Base-by-base conservation (phyloP, 2,888 invertebrate species). In the Sphaerophoria rueppellii region DNA sequence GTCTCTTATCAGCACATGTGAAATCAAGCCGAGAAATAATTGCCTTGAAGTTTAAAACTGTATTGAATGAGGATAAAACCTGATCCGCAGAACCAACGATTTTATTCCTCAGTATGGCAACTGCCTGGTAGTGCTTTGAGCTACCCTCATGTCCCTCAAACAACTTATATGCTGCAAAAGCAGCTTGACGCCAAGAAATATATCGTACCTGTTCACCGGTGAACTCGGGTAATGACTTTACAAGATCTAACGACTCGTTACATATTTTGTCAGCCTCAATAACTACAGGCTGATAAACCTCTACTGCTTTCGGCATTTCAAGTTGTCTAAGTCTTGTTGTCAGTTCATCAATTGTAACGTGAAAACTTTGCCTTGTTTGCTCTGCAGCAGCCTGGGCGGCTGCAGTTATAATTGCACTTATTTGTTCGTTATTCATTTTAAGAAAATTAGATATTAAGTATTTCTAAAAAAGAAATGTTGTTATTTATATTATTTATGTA, bases 1-100 rank as follows among this genome's bases (percentile, higher is more conserved):
- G 24, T 12, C 86, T 78, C 40, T 87, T 88, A 57, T 88, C 87
- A 0, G 74, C 81, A 37, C 79, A 87, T 5, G 83, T 85, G 14
- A 88, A 87, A 24, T 87, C 87, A 9, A 88, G 24, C 7, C 87
- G 46, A 0, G 69, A 50, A 12, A 87, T 78, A 16, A 82, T 81
- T 0, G 86, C 87, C 16, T 57, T 72, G 37, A 86, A 85, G 65
- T 86, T 80, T 5, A 83, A 40, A 0, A 77, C 86, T 6, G 86
- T 87, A n/a, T 83, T 87, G 57, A 87, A 87, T 1, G 86, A 87
- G 1, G 79, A 57, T 24, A 79, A 48, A 4, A 71, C 75, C 0
- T 78, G 71, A 46, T 87, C 76, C 0, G 83, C 82, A 11, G 77
- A 24, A 5, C 67, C 77, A 0, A 32, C 12, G 0, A 82, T 16